Evolutionary conservation across 2,113 vertebrate species (phyloP).

Genomic region (Alaudala cheleensis): DNA sequence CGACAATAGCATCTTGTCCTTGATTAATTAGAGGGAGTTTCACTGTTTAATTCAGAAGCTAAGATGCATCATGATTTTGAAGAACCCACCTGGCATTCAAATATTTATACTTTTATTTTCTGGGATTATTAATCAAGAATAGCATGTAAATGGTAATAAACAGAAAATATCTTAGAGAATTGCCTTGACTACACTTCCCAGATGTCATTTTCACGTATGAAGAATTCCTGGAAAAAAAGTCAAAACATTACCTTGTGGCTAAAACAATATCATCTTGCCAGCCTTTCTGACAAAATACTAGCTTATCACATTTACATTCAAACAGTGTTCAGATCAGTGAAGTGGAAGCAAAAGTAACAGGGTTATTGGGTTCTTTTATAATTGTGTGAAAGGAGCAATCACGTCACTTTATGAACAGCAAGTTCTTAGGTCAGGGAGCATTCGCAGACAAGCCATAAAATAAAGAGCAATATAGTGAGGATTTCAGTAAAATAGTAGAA

Average conservation of each 20-base stretch:
- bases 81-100: not conserved
- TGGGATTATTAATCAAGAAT: not conserved
- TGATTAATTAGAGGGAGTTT: not conserved
- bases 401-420: slow-evolving; percentile 65
- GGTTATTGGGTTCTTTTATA: slow-evolving; percentile 51
- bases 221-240: not conserved
- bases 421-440: slow-evolving; percentile 70
- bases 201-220: not conserved
- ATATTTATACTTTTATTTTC: not conserved
- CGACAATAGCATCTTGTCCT: not conserved
- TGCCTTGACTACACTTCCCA: not conserved
- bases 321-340: not conserved
- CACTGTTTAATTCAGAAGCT: not conserved
- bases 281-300: not conserved
- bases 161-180: not conserved
- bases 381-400: slow-evolving; percentile 61
- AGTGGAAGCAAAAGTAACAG: slow-evolving; percentile 21
- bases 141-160: not conserved
- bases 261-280: not conserved
- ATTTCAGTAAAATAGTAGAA: slow-evolving; percentile 72
- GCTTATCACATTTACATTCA: slow-evolving; percentile 14
- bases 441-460: slow-evolving; percentile 73
- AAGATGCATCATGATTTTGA: not conserved
- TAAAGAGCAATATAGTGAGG: slow-evolving; percentile 68
- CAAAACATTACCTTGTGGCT: not conserved